These are phyloP conservation scores for Python bivittatus DNA, from an alignment of 2,113 vertebrate genomes.

Conservation along the genomic window DNA sequence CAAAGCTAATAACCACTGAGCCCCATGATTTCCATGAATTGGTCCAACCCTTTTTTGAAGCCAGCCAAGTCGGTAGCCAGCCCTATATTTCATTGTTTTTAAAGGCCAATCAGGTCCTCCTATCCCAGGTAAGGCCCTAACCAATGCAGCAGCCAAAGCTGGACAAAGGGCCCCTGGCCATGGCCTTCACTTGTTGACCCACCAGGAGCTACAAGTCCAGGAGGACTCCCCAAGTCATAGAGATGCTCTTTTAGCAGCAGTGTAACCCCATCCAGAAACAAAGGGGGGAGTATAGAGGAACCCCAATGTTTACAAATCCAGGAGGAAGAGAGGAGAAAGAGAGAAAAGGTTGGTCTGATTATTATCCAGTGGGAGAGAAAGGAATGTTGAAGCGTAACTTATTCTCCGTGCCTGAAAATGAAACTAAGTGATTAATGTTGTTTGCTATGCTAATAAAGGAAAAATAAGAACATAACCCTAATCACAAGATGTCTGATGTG, in stretches of 20 bases:
- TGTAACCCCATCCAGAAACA: not conserved
- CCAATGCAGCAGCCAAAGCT: not conserved
- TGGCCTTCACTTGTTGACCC: not conserved
- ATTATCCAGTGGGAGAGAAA: not conserved
- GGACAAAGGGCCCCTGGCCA: not conserved
- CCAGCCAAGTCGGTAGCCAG: not conserved
- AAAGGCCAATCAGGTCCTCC: not conserved
- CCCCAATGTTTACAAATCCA: not conserved
- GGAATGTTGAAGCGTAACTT: not conserved
- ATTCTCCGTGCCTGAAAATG: not conserved
- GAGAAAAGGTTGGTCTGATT: too few relatives aligned
- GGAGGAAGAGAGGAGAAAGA: not conserved
- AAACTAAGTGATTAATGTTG: not conserved
- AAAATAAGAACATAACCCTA: not conserved
- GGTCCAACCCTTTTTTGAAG: not conserved
- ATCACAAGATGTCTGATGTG: not conserved
- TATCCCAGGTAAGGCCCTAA: not conserved
- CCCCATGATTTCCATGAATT: not conserved
- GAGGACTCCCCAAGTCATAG: not conserved
- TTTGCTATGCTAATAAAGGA: not conserved
- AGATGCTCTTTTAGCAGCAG: not conserved
- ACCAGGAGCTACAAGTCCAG: not conserved
- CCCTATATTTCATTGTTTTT: not conserved
- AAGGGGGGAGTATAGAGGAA: not conserved
- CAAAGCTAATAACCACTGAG: not conserved